These are phyloP conservation scores for Ectropis crepuscularia DNA, from an alignment of 2,888 invertebrate genomes.

Conservation along the genomic window DNA sequence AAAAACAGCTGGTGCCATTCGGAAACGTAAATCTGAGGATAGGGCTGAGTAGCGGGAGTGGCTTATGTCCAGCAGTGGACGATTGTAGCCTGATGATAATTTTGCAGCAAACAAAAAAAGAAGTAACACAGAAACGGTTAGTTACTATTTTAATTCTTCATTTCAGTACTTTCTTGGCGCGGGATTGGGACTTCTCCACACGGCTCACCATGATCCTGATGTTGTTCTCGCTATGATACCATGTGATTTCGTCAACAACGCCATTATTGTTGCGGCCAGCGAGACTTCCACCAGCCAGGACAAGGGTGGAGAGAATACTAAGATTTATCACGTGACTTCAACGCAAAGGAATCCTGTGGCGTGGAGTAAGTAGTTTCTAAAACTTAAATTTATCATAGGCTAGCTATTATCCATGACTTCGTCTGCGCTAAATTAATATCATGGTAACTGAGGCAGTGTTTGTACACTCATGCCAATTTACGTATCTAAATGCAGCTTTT, in stretches of 20 bases:
- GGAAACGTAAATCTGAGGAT: no score
- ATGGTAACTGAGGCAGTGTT: no score
- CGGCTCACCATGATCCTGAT: background rate
- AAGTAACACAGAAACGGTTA: background rate
- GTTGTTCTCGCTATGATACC: slow-evolving; percentile 8
- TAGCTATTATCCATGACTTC: no score
- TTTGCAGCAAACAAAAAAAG: no score
- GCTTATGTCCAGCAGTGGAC: no score
- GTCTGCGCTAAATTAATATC: no score
- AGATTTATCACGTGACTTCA: slow-evolving; percentile 28
- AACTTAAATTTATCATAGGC: no score
- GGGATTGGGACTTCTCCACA: slow-evolving; percentile 11
- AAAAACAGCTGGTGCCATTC: no score
- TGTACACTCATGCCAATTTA: no score
- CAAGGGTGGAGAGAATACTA: slow-evolving; percentile 7
- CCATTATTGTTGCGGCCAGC: slow-evolving; percentile 20
- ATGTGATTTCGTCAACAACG: slow-evolving; percentile 31
- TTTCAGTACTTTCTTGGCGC: slow-evolving; percentile 2
- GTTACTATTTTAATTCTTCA: background rate
- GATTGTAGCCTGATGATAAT: no score
- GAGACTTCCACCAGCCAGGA: slow-evolving; percentile 15
- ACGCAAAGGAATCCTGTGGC: slow-evolving; percentile 9
- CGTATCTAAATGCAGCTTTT: no score
- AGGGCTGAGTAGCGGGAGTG: no score
- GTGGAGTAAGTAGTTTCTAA: slow-evolving; percentile 12